Percentiles rank a stretch among this genome's conserved stretches.
Evolutionary conservation across 2,797 vertebrate species (phyloP).

Genomic region (Otolemur crassicaudatus): DNA sequence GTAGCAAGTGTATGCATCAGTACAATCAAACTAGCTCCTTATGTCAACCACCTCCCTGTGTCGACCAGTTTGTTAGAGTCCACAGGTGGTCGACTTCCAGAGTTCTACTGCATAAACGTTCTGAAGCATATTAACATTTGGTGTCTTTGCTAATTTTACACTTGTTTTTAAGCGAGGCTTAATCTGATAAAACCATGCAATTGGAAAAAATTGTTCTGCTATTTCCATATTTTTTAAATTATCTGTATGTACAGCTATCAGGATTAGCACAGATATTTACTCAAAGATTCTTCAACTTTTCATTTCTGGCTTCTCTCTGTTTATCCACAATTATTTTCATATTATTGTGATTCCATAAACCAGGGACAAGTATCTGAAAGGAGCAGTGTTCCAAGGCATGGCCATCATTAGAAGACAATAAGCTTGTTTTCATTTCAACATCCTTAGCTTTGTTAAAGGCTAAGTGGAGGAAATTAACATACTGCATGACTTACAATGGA

Average conservation of each 20-base stretch:
- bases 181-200: neutral
- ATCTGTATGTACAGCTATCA: neutral
- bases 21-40: no score
- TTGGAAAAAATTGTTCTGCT: neutral
- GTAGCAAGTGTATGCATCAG: no score
- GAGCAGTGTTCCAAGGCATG: neutral
- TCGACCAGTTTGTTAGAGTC: no score
- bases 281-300: neutral
- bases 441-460: conserved; percentile 61
- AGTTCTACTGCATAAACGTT: neutral
- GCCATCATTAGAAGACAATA: conserved; percentile 44
- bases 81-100: no score
- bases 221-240: neutral
- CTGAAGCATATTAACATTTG: neutral
- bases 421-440: conserved; percentile 48
- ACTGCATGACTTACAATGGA: conserved; percentile 29
- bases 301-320: conserved; percentile 27
- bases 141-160: neutral
- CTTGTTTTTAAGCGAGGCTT: neutral
- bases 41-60: no score
- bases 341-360: conserved; percentile 32
- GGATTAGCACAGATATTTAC: conserved; percentile 26
- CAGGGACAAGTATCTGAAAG: conserved; percentile 1
- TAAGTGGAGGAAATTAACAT: conserved; percentile 64
- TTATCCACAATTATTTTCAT: conserved; percentile 44